A percentile compares a stretch with the other conserved stretches of the same genome.
phyloP scores from a whole-genome alignment of 2,888 invertebrate species.

The Saturnia pavonia region DNA sequence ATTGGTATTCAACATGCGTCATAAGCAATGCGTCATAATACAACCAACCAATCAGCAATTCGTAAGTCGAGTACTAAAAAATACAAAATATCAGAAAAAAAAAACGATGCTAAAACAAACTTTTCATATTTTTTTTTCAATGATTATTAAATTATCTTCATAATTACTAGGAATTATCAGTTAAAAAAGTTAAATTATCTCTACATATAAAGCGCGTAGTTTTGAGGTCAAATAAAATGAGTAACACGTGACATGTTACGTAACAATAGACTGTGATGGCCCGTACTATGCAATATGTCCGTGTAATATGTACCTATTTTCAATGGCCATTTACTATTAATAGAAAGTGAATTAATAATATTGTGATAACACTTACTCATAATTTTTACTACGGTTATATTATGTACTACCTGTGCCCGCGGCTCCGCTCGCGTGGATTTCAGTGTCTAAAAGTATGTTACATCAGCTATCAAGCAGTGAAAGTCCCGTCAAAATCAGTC shows the following conservation, averaged over 20 bases:
- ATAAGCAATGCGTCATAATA: no score
- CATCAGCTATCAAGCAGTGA: no score
- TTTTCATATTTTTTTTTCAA: neutral
- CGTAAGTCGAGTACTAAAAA: neutral
- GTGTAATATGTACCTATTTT: constrained; percentile 32
- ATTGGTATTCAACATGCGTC: neutral
- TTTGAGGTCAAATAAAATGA: constrained; percentile 16
- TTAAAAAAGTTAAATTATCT: constrained; percentile 19
- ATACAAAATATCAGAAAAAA: neutral
- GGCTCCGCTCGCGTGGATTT: no score
- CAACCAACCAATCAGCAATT: neutral
- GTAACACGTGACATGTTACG: constrained; percentile 28
- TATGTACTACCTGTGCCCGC: no score
- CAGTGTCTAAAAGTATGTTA: no score
- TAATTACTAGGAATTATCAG: neutral
- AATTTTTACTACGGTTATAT: no score
- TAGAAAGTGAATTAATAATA: neutral
- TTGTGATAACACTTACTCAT: no score
- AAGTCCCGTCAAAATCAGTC: no score
- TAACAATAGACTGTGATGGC: constrained; percentile 33
- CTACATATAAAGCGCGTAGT: constrained; percentile 16
- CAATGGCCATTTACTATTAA: neutral
- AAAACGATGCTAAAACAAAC: neutral
- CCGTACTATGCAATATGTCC: constrained; percentile 38
- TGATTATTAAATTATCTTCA: neutral